A percentile compares a stretch with the other conserved stretches of the same genome.
phyloP scores from a whole-genome alignment of 2,797 vertebrate species.

The Tenualosa ilisha region DNA sequence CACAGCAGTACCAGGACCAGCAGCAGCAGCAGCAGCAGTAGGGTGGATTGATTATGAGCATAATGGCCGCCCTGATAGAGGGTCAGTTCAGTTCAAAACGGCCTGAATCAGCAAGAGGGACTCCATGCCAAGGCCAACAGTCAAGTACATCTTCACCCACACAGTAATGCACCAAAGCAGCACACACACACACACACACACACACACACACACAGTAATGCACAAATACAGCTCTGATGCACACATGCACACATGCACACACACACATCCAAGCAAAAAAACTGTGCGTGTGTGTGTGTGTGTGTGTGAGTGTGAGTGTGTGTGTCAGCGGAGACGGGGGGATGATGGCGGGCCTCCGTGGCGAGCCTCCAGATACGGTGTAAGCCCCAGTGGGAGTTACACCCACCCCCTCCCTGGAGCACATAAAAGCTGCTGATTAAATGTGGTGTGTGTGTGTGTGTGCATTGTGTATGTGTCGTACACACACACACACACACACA shows the following conservation, averaged over 20 bases:
- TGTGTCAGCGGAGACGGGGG: not conserved
- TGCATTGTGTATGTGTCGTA: not conserved
- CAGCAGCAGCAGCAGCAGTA: too few species aligned
- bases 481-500: not conserved
- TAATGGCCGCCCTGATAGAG: not conserved
- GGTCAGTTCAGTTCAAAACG: not conserved
- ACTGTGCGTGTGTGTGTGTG: too few species aligned
- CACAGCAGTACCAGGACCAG: not conserved
- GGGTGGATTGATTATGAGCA: not conserved
- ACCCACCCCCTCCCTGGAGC: slow-evolving; percentile 7
- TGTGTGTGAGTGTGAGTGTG: too few species aligned
- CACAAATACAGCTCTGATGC: not conserved
- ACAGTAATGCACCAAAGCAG: not conserved
- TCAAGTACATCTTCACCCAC: not conserved
- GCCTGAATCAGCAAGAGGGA: not conserved
- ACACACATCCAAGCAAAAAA: not conserved
- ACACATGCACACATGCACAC: not conserved
- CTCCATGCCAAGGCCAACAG: not conserved
- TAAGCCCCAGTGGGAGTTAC: not conserved
- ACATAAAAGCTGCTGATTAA: slow-evolving; percentile 17
- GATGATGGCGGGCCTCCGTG: not conserved
- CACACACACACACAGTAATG: not conserved
- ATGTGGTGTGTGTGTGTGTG: not conserved
- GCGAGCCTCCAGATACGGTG: slow-evolving; percentile 26
- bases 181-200: not conserved